These are phyloP conservation scores for Callyntrura guangdongensis DNA, from an alignment of 2,888 invertebrate species.

Conservation along the genomic window DNA sequence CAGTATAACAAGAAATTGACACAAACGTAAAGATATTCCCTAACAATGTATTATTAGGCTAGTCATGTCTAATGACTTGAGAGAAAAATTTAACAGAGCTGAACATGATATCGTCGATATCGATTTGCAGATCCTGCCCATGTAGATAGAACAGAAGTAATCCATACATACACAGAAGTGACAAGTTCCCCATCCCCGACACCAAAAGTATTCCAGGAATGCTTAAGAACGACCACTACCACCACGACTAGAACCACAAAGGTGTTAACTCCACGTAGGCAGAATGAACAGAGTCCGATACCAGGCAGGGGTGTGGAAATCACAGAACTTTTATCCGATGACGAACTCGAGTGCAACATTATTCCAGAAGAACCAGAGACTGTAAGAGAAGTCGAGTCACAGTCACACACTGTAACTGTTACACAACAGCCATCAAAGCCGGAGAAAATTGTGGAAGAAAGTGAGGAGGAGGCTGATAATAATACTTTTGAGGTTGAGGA, in stretches of 20 bases:
- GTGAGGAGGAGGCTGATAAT: constrained; percentile 56
- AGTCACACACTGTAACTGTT: constrained; percentile 20
- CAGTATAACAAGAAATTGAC: constrained; percentile 19
- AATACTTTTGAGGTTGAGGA: constrained; percentile 69
- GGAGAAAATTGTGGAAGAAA: constrained; percentile 69
- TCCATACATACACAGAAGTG: constrained; percentile 74
- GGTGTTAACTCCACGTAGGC: constrained; percentile 37
- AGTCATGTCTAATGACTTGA: background rate
- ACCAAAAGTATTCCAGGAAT: constrained; percentile 79
- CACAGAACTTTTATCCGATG: constrained; percentile 77
- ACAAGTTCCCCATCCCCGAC: constrained; percentile 61
- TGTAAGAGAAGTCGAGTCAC: constrained; percentile 53
- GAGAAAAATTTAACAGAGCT: constrained; percentile 28
- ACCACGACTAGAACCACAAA: constrained; percentile 75
- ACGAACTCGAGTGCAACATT: constrained; percentile 70
- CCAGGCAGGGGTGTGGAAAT: constrained; percentile 80
- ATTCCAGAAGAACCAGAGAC: constrained; percentile 58
- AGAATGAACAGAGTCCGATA: constrained; percentile 59
- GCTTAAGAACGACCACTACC: constrained; percentile 77
- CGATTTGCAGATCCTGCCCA: constrained; percentile 75
- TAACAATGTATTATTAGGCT: constrained; percentile 26
- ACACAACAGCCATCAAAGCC: constrained; percentile 56
- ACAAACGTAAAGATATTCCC: background rate
- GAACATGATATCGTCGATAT: constrained; percentile 42
- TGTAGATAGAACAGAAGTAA: constrained; percentile 79